These are phyloP conservation scores for Haemorhous mexicanus DNA, from an alignment of 2,113 vertebrate species.

Conservation along the genomic window DNA sequence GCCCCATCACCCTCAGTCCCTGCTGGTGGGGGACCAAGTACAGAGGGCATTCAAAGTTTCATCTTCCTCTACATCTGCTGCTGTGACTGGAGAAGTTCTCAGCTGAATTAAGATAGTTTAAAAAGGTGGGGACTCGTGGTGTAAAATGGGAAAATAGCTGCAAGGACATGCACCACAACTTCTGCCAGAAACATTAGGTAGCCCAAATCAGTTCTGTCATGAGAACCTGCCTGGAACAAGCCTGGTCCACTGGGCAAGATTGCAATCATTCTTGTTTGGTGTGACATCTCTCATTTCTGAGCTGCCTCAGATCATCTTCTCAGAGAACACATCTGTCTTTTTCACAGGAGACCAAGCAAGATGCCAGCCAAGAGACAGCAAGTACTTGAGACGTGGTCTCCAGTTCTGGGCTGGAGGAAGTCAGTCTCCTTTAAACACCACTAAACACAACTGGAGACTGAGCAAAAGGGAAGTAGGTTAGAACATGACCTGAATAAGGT, in stretches of 20 bases:
- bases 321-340: background rate
- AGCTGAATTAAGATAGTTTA: background rate
- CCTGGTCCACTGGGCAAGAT: background rate
- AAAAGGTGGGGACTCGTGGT: background rate
- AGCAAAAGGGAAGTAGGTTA: background rate
- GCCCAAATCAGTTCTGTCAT: background rate
- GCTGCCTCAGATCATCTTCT: background rate
- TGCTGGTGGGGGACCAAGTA: background rate
- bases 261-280: background rate
- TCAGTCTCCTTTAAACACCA: background rate
- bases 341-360: background rate
- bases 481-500: background rate
- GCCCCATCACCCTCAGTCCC: background rate
- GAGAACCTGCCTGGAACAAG: background rate
- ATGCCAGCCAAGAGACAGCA: background rate
- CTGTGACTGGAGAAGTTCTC: background rate
- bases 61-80: background rate
- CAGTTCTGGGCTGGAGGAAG: background rate
- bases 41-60: background rate
- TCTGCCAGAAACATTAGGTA: background rate
- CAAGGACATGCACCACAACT: background rate
- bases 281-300: background rate
- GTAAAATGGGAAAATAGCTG: background rate
- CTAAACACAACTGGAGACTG: background rate
- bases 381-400: background rate